phyloP scores from a whole-genome alignment of 2,888 invertebrate species.

The Eupithecia subfuscata region DNA sequence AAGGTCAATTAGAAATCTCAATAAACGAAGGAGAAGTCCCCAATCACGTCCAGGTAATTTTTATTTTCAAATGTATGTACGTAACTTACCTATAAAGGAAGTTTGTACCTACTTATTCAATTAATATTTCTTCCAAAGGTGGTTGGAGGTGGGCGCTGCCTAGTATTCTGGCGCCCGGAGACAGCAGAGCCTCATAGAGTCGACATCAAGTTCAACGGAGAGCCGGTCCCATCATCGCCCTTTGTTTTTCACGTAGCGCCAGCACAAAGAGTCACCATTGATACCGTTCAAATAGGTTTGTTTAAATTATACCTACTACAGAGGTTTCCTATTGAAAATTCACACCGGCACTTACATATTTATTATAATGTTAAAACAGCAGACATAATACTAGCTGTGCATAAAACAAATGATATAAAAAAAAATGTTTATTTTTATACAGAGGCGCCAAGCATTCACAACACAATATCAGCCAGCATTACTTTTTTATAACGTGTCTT shows the following conservation, averaged over 20 bases:
- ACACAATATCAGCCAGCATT: not conserved
- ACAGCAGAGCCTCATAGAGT: slow-evolving; percentile 95
- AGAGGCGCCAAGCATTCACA: not conserved
- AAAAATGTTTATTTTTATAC: not conserved
- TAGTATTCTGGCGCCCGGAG: slow-evolving; percentile 97
- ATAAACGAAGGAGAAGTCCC: slow-evolving; percentile 99
- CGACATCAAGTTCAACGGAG: slow-evolving; percentile 98
- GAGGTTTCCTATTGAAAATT: not conserved
- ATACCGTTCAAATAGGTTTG: slow-evolving; percentile 77
- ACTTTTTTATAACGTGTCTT: not conserved
- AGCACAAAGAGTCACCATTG: slow-evolving; percentile 76
- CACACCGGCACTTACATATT: not conserved
- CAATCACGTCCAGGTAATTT: slow-evolving; percentile 93
- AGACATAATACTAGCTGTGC: too few species aligned
- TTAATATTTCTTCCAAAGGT: slow-evolving; percentile 80
- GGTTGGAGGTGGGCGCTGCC: slow-evolving; percentile 96
- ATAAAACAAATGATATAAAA: not conserved
- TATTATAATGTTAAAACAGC: not conserved
- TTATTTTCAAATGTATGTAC: not conserved
- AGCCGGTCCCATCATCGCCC: slow-evolving; percentile 95
- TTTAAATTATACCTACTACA: slow-evolving; percentile 15
- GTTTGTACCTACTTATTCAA: not conserved
- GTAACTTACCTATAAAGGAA: not conserved
- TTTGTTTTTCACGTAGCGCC: slow-evolving; percentile 90
- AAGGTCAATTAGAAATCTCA: slow-evolving; percentile 99